Conservation (phyloP, 1,140 invertebrate species). For the Drosophila nebulosa region DNA sequence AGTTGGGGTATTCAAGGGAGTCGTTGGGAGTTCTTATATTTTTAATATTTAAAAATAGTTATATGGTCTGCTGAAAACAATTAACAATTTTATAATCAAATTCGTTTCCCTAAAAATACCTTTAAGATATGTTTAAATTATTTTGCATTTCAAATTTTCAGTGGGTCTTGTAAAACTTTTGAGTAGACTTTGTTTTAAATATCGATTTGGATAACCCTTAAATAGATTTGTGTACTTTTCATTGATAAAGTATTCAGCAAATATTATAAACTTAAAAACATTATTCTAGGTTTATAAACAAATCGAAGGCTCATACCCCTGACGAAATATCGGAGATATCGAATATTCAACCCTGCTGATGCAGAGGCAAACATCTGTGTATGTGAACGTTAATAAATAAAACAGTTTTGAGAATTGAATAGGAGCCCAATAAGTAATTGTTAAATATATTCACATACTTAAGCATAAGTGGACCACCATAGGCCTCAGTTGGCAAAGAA, state of each 20-base stretch:
- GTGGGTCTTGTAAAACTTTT: too few relatives aligned
- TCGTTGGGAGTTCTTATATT: background rate
- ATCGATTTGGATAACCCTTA: too few relatives aligned
- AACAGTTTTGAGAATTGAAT: background rate
- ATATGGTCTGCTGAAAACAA: too few relatives aligned
- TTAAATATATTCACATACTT: background rate
- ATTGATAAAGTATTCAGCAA: too few relatives aligned
- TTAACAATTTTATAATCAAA: too few relatives aligned
- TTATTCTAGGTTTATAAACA: background rate
- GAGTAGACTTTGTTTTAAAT: too few relatives aligned
- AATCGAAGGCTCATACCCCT: background rate
- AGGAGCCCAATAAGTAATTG: background rate
- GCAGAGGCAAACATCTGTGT: constrained; percentile 9
- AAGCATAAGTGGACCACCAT: background rate
- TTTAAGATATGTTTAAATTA: too few relatives aligned
- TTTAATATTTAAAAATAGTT: too few relatives aligned
- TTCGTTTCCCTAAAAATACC: too few relatives aligned
- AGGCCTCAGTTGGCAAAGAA: background rate
- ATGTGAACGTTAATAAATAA: constrained; percentile 7
- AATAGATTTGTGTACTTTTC: too few relatives aligned
- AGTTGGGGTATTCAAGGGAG: background rate
- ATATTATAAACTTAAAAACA: too few relatives aligned
- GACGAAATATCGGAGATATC: background rate
- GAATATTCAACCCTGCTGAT: background rate
- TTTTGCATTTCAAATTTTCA: too few relatives aligned